A percentile compares a stretch with the other conserved stretches of the same genome.
Evolutionary conservation across 2,113 vertebrate genomes (phyloP).

Genomic region (Dicerorhinus sumatrensis): DNA sequence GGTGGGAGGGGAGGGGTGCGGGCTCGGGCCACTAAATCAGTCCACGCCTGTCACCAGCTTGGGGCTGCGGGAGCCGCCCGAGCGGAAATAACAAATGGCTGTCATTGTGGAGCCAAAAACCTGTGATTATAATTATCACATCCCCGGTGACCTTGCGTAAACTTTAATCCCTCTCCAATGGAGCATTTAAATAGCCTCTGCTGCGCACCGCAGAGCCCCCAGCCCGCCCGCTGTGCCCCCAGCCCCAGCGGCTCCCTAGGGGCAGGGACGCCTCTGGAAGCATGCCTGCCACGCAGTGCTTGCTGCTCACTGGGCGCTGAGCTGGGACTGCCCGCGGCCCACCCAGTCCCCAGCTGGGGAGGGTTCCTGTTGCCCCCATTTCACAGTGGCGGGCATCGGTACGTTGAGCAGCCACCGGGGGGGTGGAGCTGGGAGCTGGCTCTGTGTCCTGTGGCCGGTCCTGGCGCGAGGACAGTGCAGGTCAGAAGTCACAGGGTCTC

Average conservation of each 20-base stretch:
- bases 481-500: background rate
- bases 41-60: constrained; percentile 96
- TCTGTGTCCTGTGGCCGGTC: background rate
- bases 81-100: constrained; percentile 99
- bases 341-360: background rate
- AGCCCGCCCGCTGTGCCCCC: constrained; percentile 83
- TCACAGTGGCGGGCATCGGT: too few species aligned
- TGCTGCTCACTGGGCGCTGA: background rate
- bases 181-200: constrained; percentile 99
- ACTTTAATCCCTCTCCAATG: constrained; percentile 99
- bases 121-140: constrained; percentile 99
- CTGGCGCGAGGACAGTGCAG: fast-evolving
- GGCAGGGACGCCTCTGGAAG: constrained; percentile 1
- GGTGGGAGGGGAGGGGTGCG: constrained; percentile 79
- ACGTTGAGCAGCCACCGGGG: fast-evolving
- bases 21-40: constrained; percentile 93
- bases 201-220: constrained; percentile 88
- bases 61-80: constrained; percentile 93
- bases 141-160: constrained; percentile 99
- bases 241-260: constrained; percentile 47
- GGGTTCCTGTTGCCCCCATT: background rate
- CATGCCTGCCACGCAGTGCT: fast-evolving
- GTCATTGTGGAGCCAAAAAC: constrained; percentile 99
- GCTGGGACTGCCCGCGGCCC: background rate
- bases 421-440: fast-evolving